These are phyloP conservation scores for Ochotona curzoniae DNA, from an alignment of 2,113 vertebrate species.

Conservation along the genomic window DNA sequence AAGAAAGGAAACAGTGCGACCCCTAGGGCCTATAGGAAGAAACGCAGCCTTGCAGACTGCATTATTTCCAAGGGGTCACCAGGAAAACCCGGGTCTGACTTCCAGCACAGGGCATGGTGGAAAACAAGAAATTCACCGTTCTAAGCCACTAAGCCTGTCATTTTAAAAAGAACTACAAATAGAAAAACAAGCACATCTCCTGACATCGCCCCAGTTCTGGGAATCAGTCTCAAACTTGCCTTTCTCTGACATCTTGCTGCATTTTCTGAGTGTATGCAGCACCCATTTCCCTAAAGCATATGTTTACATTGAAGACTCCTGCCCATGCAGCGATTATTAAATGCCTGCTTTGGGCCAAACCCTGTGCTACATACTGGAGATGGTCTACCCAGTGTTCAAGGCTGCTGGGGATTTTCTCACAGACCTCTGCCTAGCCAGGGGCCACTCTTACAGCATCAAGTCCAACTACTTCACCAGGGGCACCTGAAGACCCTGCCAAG, in stretches of 20 bases:
- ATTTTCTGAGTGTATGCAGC: neutral
- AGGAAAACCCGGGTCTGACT: too few species aligned
- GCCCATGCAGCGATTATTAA: neutral
- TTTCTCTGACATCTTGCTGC: neutral
- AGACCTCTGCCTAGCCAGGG: neutral
- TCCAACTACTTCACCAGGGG: neutral
- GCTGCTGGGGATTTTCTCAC: neutral
- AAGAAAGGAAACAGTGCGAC: too few species aligned
- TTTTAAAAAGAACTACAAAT: neutral
- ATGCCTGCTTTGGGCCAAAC: neutral
- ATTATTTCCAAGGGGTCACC: too few species aligned
- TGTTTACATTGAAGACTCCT: neutral
- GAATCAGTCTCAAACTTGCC: neutral
- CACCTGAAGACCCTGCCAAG: neutral
- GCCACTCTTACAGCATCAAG: neutral
- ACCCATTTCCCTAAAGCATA: neutral
- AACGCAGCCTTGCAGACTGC: too few species aligned
- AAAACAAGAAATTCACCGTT: neutral
- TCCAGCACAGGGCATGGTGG: neutral
- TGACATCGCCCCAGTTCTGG: neutral
- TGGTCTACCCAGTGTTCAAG: neutral
- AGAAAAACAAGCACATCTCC: neutral
- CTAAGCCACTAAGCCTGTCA: neutral
- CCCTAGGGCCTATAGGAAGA: too few species aligned
- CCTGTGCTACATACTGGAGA: neutral